Evolutionary conservation across 2,888 invertebrate species (phyloP), one percentile per base, ranked within the genome.

Genomic region (Microplitis manilae): DNA sequence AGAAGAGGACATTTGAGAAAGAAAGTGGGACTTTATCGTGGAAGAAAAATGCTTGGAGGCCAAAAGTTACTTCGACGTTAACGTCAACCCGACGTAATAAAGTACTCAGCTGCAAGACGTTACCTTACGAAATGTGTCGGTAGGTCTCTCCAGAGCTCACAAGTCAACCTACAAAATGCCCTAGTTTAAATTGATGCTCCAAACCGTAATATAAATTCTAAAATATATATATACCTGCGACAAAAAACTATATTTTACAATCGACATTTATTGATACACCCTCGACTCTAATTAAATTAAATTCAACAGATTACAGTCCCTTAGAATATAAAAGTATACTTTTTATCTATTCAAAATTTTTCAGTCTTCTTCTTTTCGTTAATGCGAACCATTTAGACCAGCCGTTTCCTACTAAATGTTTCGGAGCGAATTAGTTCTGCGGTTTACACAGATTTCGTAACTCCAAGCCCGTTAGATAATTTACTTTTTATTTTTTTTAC

Each of bases 381-480:
- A 70, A 70, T 59, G 60, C 65, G 50, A 73, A 77, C 73, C 73
- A 77, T 77, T 77, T 68, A 74, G 74, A 40, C 68, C 79, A 72
- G 65, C 77, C 68, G 77, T 68, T 38, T 74, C 73, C 17, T 65
- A 68, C 41, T 61, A 64, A 73, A 65, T 41, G 76, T 65, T 59
- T 69, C 72, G 61, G 79, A 75, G 76, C 76, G 82, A 83, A 82
- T 83, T 83, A 83, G 82, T 82, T 83, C 77, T 81, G 81, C 72
- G 80, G 81, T 79, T 81, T 77, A 62, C 73, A 73, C 68, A 73
- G 73, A 73, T 73, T 77, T 77, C 77, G 68, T 72, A 73, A 73
- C 61, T 17, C 73, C 69, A 68, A 38, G 59, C 75, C 60, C 39
- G 5, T 59, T 65, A 39, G 41, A 61, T 60, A 60, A 67, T 75